phyloP scores from a whole-genome alignment of 2,888 invertebrate species.

The Tipula vernalis region DNA sequence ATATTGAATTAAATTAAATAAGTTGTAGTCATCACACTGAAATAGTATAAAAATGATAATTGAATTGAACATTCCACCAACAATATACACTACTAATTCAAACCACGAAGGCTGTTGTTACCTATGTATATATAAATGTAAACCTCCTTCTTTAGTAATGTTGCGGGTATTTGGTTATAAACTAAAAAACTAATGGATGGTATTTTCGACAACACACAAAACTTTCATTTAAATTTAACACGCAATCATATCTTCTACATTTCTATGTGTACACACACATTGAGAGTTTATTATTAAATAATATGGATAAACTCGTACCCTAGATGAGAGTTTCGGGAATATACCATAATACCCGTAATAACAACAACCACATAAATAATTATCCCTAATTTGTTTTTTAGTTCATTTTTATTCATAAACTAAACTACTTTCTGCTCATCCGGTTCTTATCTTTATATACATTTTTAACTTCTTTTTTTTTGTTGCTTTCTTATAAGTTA shows the following conservation, averaged over 20 bases:
- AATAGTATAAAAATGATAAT: neutral
- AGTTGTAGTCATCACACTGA: neutral
- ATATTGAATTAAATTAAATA: neutral
- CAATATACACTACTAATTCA: neutral
- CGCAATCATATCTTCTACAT: neutral
- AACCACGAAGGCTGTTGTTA: neutral
- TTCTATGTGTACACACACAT: neutral
- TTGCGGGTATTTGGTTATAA: neutral
- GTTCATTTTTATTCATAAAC: neutral
- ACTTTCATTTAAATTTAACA: neutral
- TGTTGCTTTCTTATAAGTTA: neutral
- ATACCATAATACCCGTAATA: neutral
- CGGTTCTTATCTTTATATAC: neutral
- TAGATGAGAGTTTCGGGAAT: neutral
- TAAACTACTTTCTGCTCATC: neutral
- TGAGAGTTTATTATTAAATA: neutral
- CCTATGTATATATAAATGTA: neutral
- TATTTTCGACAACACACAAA: neutral
- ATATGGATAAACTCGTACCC: neutral
- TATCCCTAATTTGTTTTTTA: neutral
- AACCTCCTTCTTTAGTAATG: neutral
- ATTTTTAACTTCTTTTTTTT: neutral
- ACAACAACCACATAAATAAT: neutral
- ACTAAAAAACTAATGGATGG: neutral
- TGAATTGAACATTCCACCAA: neutral